phyloP scores from a whole-genome alignment of 2,113 vertebrate species.

The Epinephelus lanceolatus region DNA sequence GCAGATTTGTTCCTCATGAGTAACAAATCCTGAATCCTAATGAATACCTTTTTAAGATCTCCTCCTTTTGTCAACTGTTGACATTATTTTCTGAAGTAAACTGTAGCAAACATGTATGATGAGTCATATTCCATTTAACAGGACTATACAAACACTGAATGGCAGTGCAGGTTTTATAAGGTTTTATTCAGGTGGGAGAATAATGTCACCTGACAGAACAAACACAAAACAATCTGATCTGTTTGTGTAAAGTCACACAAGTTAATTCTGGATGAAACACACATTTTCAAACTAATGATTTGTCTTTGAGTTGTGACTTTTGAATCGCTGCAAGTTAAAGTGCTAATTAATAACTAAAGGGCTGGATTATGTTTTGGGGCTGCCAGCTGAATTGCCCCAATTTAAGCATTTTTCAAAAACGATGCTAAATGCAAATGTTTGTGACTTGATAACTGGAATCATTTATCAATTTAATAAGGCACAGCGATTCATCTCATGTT shows the following conservation, averaged over 20 bases:
- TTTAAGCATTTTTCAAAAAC: slow-evolving; percentile 7
- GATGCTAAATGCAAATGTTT: slow-evolving; percentile 34
- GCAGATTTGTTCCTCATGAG: too few species aligned
- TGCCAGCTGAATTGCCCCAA: background rate
- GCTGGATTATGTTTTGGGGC: slow-evolving; percentile 1
- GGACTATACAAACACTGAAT: background rate
- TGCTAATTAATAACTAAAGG: slow-evolving; percentile 17
- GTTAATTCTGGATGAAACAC: background rate
- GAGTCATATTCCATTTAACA: background rate
- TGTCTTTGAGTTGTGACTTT: background rate
- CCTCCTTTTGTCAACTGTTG: background rate
- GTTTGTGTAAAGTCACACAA: background rate
- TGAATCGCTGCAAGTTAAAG: slow-evolving; percentile 3
- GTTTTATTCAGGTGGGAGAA: background rate
- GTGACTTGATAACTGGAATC: slow-evolving; percentile 27
- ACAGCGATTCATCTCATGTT: slow-evolving; percentile 32
- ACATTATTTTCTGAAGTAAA: background rate
- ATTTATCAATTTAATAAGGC: slow-evolving; percentile 46
- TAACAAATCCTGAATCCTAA: too few species aligned
- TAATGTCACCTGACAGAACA: background rate
- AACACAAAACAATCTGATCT: background rate
- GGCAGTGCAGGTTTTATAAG: too few species aligned
- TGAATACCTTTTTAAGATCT: background rate
- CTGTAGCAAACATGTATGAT: background rate
- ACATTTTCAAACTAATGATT: background rate